Evolutionary conservation across 2,797 vertebrate species (phyloP).

Genomic region (Microctenopoma steveboyesi): DNA sequence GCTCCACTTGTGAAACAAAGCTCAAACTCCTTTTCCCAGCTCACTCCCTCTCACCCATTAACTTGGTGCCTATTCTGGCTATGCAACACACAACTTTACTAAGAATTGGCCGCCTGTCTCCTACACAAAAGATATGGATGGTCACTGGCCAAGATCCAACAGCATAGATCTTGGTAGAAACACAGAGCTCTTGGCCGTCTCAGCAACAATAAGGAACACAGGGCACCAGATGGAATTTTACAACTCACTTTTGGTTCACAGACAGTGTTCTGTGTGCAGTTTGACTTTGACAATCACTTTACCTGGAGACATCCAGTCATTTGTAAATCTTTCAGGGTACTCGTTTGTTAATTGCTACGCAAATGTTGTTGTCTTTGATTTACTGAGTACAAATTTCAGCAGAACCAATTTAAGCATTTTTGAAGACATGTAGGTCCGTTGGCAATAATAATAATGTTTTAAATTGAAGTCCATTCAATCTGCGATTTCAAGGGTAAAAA

Average conservation of each 20-base stretch:
- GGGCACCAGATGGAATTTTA: conserved; percentile 35
- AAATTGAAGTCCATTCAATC: not conserved
- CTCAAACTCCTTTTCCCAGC: conserved; percentile 74
- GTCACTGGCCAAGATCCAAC: conserved; percentile 60
- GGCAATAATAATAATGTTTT: not conserved
- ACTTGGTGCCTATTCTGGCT: conserved; percentile 66
- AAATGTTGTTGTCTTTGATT: not conserved
- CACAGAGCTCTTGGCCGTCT: conserved; percentile 33
- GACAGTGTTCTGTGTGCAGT: not conserved
- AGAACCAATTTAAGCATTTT: not conserved
- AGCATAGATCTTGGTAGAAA: conserved; percentile 55
- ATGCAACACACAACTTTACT: conserved; percentile 63
- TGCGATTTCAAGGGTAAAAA: conserved; percentile 30
- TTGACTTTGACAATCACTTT: conserved; percentile 8
- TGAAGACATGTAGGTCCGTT: not conserved
- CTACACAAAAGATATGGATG: conserved; percentile 67
- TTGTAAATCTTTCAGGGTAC: not conserved
- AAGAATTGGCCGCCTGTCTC: conserved; percentile 62
- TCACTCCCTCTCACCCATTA: conserved; percentile 58
- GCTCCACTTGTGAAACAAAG: conserved; percentile 83
- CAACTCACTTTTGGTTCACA: conserved; percentile 43
- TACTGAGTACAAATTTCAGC: not conserved
- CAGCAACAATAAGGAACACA: conserved; percentile 19
- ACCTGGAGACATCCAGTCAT: not conserved
- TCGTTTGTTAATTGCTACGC: not conserved